Percentiles rank a stretch among this genome's conserved stretches.
These are phyloP conservation scores for Holotrichia oblita DNA, from an alignment of 1,140 invertebrate species.

Conservation along the genomic window DNA sequence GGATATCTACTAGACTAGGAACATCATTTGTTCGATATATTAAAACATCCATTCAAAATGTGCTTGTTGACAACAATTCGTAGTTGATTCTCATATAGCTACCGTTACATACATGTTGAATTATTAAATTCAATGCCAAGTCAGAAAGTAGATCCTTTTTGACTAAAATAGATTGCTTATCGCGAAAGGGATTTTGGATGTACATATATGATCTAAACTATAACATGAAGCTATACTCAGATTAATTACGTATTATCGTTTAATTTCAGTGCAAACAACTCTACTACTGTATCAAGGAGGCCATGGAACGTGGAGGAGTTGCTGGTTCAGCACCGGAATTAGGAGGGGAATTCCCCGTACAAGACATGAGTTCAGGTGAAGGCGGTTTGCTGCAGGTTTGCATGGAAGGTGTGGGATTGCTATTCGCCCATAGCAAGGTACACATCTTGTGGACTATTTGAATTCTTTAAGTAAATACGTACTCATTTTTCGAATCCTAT, in stretches of 20 bases:
- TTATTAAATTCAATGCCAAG: too few species aligned
- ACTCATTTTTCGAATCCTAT: slow-evolving; percentile 7
- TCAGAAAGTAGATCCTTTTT: too few species aligned
- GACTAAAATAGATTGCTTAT: too few species aligned
- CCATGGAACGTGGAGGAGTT: slow-evolving; percentile 95
- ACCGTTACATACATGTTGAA: too few species aligned
- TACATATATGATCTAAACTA: too few species aligned
- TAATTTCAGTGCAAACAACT: slow-evolving; percentile 92
- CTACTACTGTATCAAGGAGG: slow-evolving; percentile 98
- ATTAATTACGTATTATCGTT: neutral
- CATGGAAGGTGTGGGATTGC: slow-evolving; percentile 97
- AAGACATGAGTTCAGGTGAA: slow-evolving; percentile 95
- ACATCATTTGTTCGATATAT: too few species aligned
- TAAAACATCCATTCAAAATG: too few species aligned
- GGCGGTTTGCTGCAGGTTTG: slow-evolving; percentile 98
- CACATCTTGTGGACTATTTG: slow-evolving; percentile 30
- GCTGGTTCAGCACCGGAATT: slow-evolving; percentile 87
- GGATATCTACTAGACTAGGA: too few species aligned
- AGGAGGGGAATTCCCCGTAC: slow-evolving; percentile 98
- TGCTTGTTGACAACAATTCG: too few species aligned
- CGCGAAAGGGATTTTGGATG: too few species aligned
- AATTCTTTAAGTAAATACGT: slow-evolving; percentile 28
- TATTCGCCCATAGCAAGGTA: slow-evolving; percentile 99
- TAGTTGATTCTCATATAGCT: too few species aligned
- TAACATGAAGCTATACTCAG: too few species aligned